Evolutionary conservation across 2,113 vertebrate genomes (phyloP).

Genomic region (Clinocottus analis): DNA sequence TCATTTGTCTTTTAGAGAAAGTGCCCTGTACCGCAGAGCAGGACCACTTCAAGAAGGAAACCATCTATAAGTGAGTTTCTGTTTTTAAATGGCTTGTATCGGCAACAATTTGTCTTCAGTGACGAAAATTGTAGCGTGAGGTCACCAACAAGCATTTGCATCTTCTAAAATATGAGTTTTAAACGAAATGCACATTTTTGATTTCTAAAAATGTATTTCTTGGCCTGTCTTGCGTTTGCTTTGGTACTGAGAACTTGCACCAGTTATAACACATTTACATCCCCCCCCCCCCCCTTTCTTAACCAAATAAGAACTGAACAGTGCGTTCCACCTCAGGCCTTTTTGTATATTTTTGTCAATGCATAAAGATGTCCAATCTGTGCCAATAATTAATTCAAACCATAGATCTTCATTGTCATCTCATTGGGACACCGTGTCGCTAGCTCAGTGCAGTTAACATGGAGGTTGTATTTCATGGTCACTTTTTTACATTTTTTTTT

Average conservation of each 20-base stretch:
- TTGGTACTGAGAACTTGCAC: neutral
- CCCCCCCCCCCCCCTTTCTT: neutral
- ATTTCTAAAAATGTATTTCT: neutral
- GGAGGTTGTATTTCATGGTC: neutral
- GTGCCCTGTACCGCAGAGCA: slow-evolving; percentile 94
- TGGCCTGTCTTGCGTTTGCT: neutral
- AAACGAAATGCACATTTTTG: neutral
- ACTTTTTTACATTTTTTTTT: too few relatives aligned
- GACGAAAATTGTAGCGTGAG: neutral
- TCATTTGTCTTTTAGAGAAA: slow-evolving; percentile 97
- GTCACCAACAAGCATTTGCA: neutral
- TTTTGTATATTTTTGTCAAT: slow-evolving; percentile 8
- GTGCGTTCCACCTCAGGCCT: neutral
- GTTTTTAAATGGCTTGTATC: neutral
- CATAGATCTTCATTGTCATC: neutral
- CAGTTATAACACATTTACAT: neutral
- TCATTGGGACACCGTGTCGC: too few relatives aligned
- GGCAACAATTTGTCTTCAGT: neutral
- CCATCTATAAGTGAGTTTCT: slow-evolving; percentile 87
- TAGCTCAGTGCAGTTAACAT: neutral
- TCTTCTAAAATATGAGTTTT: neutral
- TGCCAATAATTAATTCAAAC: neutral
- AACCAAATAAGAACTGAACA: neutral
- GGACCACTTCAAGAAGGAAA: slow-evolving; percentile 98
- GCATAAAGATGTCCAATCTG: neutral